Evolutionary conservation across 1,140 invertebrate species (phyloP).

Genomic region (Babylonia areolata): DNA sequence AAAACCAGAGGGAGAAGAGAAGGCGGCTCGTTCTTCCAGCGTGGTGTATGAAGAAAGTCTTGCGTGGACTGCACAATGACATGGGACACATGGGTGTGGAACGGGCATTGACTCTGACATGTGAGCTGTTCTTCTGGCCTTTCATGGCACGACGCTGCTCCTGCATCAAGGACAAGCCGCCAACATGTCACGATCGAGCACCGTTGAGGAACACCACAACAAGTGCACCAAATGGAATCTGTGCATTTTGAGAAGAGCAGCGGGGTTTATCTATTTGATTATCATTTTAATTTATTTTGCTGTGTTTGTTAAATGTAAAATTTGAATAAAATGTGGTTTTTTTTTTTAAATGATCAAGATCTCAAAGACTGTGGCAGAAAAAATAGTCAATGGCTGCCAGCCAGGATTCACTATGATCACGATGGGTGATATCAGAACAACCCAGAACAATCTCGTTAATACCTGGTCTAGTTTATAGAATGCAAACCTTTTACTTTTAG

Average conservation of each 20-base stretch:
- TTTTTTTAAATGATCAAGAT: slow-evolving; percentile 40
- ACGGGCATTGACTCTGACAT: slow-evolving; percentile 30
- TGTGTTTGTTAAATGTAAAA: slow-evolving; percentile 34
- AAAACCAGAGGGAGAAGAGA: neutral
- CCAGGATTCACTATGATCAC: slow-evolving; percentile 48
- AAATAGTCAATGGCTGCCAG: slow-evolving; percentile 43
- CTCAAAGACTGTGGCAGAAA: slow-evolving; percentile 39
- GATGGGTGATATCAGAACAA: slow-evolving; percentile 49
- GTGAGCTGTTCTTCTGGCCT: slow-evolving; percentile 45
- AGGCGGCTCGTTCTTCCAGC: slow-evolving; percentile 45
- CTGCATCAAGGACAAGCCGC: slow-evolving; percentile 47
- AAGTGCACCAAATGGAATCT: slow-evolving; percentile 36
- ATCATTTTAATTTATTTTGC: slow-evolving; percentile 47
- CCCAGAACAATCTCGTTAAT: no score
- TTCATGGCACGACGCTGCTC: slow-evolving; percentile 21
- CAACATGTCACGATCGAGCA: slow-evolving; percentile 18
- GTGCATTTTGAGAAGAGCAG: slow-evolving; percentile 36
- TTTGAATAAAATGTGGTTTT: no score
- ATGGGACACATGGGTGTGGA: no score
- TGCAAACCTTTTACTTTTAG: no score
- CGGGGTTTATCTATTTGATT: slow-evolving; percentile 44
- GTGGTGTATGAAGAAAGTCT: neutral
- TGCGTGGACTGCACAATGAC: slow-evolving; percentile 36
- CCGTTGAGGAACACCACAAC: slow-evolving; percentile 38
- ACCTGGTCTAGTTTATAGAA: no score